Evolutionary conservation across 1,140 invertebrate genomes (phyloP).

Genomic region (Brachionus calyciflorus): DNA sequence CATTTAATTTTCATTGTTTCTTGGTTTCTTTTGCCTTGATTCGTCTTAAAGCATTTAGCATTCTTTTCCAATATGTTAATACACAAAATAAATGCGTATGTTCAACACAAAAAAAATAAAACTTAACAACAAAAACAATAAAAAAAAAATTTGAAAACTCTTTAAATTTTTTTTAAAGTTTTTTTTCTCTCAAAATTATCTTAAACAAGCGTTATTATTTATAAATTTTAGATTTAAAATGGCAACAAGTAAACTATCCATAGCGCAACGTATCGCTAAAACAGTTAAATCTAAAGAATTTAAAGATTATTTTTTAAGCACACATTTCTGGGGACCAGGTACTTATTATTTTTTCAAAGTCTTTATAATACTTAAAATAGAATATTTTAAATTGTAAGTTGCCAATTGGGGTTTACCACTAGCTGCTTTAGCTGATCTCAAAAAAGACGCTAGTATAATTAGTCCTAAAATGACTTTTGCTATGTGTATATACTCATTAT

Average conservation of each 20-base stretch:
- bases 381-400: slow-evolving; percentile 50
- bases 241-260: slow-evolving; percentile 1
- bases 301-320: slow-evolving; percentile 49
- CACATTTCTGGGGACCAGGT: slow-evolving; percentile 63
- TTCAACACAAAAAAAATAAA: too few species aligned
- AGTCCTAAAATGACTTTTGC: slow-evolving; percentile 97
- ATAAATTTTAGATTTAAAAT: too few species aligned
- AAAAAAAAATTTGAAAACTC: too few species aligned
- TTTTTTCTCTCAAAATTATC: too few species aligned
- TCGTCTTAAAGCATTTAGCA: too few species aligned
- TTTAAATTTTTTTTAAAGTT: too few species aligned
- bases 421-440: slow-evolving; percentile 86
- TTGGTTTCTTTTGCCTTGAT: too few species aligned
- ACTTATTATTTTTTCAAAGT: slow-evolving; percentile 49
- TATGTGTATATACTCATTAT: slow-evolving; percentile 80
- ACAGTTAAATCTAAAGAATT: slow-evolving; percentile 1
- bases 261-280: neutral
- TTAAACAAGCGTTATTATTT: too few species aligned
- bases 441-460: slow-evolving; percentile 87
- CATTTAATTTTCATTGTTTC: too few species aligned
- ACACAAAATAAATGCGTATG: too few species aligned
- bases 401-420: slow-evolving; percentile 98
- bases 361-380: slow-evolving; percentile 52
- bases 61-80: too few species aligned
- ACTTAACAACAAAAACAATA: too few species aligned